Evolutionary conservation across 2,888 invertebrate genomes (phyloP), one percentile per base, ranked within the genome.

Genomic region (Prenolepis imparis): DNA sequence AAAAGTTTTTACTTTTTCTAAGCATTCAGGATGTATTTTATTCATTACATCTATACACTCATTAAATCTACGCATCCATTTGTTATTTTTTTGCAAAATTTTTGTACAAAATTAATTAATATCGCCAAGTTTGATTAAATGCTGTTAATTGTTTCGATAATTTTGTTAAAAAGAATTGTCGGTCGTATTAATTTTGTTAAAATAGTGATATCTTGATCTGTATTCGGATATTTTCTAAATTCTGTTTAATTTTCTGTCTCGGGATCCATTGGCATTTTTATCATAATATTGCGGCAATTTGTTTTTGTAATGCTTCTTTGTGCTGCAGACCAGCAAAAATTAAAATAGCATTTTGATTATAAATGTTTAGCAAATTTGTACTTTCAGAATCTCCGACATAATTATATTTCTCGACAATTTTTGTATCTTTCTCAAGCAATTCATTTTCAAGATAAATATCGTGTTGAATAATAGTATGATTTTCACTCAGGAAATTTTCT

Each of bases 221-320:
- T 64, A 64, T 64, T 64, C 64, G n/a, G n/a, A n/a, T n/a, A n/a
- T n/a, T n/a, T n/a, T 15, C 32, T 18, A 64, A 64, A 39, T 39
- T n/a, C 39, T 12, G 12, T 64, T 64, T 64, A 32, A 64, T 64
- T 39, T 64, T 64, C 64, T 6, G 11, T 39, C 11, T 15, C 18
- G n/a, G 1, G 5, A 36, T 63, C 41, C 41, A 66, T 66, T 39
- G 41, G 39, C n/a, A 21, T n/a, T 66, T 66, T 39, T 41, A 39
- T 66, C 39, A 66, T 66, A 21, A 18, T 11, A 21, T 44, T 28
- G n/a, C 67, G 67, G 8, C 67, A 67, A 21, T 67, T 41, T 9
- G 67, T 67, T 67, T 67, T 67, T 39, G 39, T 11, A 39, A 32
- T 0, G 8, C 28, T 67, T 48, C 24, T 21, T n/a, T 18, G 67